Conservation (phyloP, 1,140 invertebrate genomes). For the Macrocentrus cingulum region DNA sequence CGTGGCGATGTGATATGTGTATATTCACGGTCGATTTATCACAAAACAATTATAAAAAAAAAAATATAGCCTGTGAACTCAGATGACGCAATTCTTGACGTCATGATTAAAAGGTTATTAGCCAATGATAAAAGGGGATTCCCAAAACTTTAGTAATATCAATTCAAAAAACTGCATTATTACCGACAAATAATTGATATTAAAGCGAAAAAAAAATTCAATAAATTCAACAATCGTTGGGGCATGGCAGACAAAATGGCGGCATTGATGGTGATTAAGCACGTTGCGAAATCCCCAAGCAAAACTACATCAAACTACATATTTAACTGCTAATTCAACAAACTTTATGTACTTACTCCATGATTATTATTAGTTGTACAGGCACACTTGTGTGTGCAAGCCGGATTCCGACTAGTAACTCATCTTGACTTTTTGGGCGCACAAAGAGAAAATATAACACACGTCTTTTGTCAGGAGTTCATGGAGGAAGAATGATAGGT, state of each 20-base stretch:
- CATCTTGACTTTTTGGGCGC: conserved; percentile 43
- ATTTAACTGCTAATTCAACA: background rate
- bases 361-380: conserved; percentile 41
- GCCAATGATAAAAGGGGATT: background rate
- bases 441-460: conserved; percentile 11
- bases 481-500: conserved; percentile 27
- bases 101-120: background rate
- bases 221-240: background rate
- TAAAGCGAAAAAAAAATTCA: background rate
- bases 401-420: conserved; percentile 44
- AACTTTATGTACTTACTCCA: conserved; percentile 48
- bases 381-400: conserved; percentile 57
- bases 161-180: background rate
- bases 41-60: too few species aligned
- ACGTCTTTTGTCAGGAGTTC: conserved; percentile 29
- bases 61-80: background rate
- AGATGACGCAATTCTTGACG: conserved; percentile 24
- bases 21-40: too few species aligned
- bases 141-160: background rate
- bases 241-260: conserved; percentile 41
- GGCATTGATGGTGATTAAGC: background rate
- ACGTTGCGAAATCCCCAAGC: too few species aligned
- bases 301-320: conserved; percentile 1
- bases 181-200: conserved; percentile 1
- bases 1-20: too few species aligned